Evolutionary conservation across 2,888 invertebrate genomes (phyloP).

Genomic region (Diaprepes abbreviatus): DNA sequence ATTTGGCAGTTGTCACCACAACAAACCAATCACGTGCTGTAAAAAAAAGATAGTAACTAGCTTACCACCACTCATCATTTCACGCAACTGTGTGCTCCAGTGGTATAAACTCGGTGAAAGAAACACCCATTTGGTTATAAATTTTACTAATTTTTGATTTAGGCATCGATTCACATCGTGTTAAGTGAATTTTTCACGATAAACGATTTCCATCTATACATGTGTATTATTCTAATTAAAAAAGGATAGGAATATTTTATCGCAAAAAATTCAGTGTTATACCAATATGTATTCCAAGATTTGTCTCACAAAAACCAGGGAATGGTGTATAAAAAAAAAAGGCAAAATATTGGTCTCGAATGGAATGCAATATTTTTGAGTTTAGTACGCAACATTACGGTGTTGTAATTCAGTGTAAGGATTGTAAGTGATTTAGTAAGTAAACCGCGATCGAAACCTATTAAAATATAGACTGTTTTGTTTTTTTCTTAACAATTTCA

Average conservation of each 20-base stretch:
- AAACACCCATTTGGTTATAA: too few species aligned
- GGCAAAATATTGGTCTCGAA: slow-evolving; percentile 21
- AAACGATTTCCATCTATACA: too few species aligned
- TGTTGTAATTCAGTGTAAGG: slow-evolving; percentile 7
- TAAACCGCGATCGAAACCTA: slow-evolving; percentile 14
- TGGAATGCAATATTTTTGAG: slow-evolving; percentile 23
- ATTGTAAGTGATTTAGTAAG: slow-evolving; percentile 1
- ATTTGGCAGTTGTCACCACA: too few species aligned
- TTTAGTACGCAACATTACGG: slow-evolving; percentile 2
- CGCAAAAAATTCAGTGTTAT: not conserved
- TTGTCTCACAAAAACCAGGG: slow-evolving; percentile 17
- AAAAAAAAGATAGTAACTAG: too few species aligned
- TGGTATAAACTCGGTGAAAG: too few species aligned
- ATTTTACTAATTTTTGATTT: too few species aligned
- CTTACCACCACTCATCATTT: too few species aligned
- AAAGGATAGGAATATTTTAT: not conserved
- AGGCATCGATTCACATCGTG: too few species aligned
- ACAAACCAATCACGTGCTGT: too few species aligned
- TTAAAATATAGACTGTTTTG: slow-evolving; percentile 35
- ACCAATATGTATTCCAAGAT: not conserved
- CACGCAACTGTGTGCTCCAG: too few species aligned
- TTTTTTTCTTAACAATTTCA: slow-evolving; percentile 52
- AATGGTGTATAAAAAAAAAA: slow-evolving; percentile 25
- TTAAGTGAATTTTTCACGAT: too few species aligned
- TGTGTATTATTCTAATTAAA: too few species aligned